Percentiles rank a stretch among this genome's conserved stretches.
Evolutionary conservation across 2,888 invertebrate species (phyloP).

Genomic region (Eurytoma californica): DNA sequence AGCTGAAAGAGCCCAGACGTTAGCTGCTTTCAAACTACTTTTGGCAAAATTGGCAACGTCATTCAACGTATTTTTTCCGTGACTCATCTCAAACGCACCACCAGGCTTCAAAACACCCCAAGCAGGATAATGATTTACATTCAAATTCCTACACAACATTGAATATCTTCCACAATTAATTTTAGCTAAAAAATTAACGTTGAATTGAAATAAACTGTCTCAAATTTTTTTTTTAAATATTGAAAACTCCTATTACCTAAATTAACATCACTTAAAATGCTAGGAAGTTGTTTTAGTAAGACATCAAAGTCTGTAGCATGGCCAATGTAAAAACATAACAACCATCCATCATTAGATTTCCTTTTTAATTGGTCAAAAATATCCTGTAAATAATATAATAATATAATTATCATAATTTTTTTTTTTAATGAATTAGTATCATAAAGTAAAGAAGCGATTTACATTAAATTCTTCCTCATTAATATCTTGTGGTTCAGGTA

Average conservation of each 20-base stretch:
- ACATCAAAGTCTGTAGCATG: constrained; percentile 76
- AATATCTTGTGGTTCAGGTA: constrained; percentile 80
- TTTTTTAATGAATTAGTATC: not conserved
- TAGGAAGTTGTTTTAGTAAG: constrained; percentile 80
- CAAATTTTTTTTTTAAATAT: constrained; percentile 7
- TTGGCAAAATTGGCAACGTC: constrained; percentile 81
- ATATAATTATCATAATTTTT: constrained; percentile 11
- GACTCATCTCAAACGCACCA: constrained; percentile 85
- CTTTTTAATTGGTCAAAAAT: constrained; percentile 42
- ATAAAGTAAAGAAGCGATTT: constrained; percentile 64
- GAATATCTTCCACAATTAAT: constrained; percentile 79
- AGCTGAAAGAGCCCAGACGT: constrained; percentile 80
- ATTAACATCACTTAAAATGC: constrained; percentile 77
- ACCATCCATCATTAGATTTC: constrained; percentile 74
- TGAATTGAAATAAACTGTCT: not conserved
- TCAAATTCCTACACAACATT: constrained; percentile 79
- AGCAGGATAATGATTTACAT: constrained; percentile 79
- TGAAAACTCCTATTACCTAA: constrained; percentile 72
- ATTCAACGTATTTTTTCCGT: constrained; percentile 79
- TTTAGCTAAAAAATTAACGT: constrained; percentile 76
- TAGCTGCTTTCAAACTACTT: constrained; percentile 78
- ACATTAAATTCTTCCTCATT: constrained; percentile 80
- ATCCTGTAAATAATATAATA: no score
- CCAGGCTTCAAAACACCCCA: constrained; percentile 86
- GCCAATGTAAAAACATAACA: constrained; percentile 78